These are phyloP conservation scores for Semicossyphus pulcher DNA, from an alignment of 2,113 vertebrate species.

Conservation along the genomic window DNA sequence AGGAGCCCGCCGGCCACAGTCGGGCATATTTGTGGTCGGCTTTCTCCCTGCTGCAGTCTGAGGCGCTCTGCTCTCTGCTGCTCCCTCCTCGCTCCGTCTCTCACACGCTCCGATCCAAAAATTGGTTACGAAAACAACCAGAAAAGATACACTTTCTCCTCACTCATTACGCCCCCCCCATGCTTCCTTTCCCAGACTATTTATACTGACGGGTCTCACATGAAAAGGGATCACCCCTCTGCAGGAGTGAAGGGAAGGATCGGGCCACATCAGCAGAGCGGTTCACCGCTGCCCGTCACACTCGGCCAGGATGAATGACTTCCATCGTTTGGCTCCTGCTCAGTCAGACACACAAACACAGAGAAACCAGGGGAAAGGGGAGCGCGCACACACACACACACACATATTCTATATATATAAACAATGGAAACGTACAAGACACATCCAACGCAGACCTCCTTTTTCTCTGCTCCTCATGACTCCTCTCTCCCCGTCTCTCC, in stretches of 20 bases:
- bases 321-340: conserved; percentile 67
- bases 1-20: conserved; percentile 82
- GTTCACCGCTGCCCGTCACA: conserved; percentile 68
- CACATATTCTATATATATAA: conserved; percentile 22
- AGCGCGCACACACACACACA: conserved; percentile 46
- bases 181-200: conserved; percentile 63
- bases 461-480: conserved; percentile 26
- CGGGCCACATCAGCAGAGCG: conserved; percentile 76
- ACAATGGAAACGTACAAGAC: conserved; percentile 69
- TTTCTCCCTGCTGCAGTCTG: conserved; percentile 74
- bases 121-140: conserved; percentile 41
- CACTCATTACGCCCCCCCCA: conserved; percentile 42
- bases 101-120: conserved; percentile 37
- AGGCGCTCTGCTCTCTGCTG: conserved; percentile 41
- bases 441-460: conserved; percentile 52
- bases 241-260: conserved; percentile 65
- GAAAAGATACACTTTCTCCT: conserved; percentile 63
- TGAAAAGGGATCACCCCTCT: conserved; percentile 66
- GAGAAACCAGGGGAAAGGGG: conserved; percentile 64
- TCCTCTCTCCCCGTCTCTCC: conserved; percentile 24
- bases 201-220: conserved; percentile 68
- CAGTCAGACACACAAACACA: conserved; percentile 51
- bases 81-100: too few relatives aligned
- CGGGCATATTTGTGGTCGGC: conserved; percentile 85
- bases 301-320: conserved; percentile 75